Evolutionary conservation across 2,888 invertebrate genomes (phyloP), one percentile per base, ranked within the genome.

Genomic region (Hofmannophila pseudospretella): DNA sequence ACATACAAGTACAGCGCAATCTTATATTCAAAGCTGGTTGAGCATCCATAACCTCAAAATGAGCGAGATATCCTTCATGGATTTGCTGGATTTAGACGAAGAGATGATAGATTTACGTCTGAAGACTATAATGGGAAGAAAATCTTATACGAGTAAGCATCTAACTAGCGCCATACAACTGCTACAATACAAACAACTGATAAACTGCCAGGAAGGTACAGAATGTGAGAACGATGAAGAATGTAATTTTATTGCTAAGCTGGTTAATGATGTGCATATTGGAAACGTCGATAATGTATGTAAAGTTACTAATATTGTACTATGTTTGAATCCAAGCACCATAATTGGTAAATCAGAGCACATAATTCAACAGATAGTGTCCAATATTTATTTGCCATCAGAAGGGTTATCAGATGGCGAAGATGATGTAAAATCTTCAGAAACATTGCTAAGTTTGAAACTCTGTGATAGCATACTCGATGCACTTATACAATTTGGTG

Each of bases 21-120:
- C n/a, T n/a, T n/a, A n/a, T n/a, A n/a, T n/a, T n/a, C n/a, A n/a
- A n/a, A n/a, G n/a, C n/a, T n/a, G n/a, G n/a, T n/a, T n/a, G n/a
- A n/a, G n/a, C n/a, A n/a, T n/a, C n/a, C n/a, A n/a, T 32, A 33
- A 36, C 36, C 37, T 33, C 42, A 67, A 45, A 23, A 23, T 66
- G 66, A 36, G 52, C 16, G 67, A 73, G 19, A 39, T 77, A 10
- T 66, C 72, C 2, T 74, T 82, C 34, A 55, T 86, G 45, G 80
- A 87, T 55, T 51, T 82, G 39, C 50, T 87, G 19, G 79, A 85
- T 55, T 61, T 88, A 41, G 78, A 82, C 34, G 88, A 88, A 60
- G 75, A 75, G 44, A 8, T 79, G 1, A 57, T 85, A 22, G 82
- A 87, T 54, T 38, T 44, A 7, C 68, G 77, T 20, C 56, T 85